Percentiles rank a stretch among this genome's conserved stretches.
Conservation (phyloP, 2,888 invertebrate genomes). For the Heliconius aoede region DNA sequence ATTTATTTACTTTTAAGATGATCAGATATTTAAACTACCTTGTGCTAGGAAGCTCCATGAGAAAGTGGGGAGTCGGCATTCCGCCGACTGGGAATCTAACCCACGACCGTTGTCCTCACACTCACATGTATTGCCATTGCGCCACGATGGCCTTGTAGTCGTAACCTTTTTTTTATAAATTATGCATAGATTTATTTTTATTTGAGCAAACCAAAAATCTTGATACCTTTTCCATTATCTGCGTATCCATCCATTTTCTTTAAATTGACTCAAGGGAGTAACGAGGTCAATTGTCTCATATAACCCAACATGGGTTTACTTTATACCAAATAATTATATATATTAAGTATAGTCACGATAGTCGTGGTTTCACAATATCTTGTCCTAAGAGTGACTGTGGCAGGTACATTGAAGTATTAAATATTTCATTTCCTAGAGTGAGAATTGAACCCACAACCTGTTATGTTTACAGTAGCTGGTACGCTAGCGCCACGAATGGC, state of each 20-base stretch:
- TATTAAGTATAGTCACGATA: neutral
- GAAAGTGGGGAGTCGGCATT: too few relatives aligned
- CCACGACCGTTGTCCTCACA: too few relatives aligned
- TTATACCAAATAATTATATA: neutral
- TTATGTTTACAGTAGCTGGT: too few relatives aligned
- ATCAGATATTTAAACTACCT: too few relatives aligned
- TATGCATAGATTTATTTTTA: slow-evolving; percentile 10
- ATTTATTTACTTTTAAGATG: too few relatives aligned
- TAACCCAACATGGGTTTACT: slow-evolving; percentile 7
- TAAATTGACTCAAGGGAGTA: slow-evolving; percentile 19
- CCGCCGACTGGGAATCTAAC: too few relatives aligned
- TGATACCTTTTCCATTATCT: slow-evolving; percentile 2
- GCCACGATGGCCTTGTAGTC: neutral
- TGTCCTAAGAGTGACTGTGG: too few relatives aligned
- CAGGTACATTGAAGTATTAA: neutral
- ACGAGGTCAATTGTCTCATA: slow-evolving; percentile 3
- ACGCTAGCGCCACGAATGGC: too few relatives aligned
- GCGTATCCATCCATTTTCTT: slow-evolving; percentile 15
- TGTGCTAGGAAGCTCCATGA: too few relatives aligned
- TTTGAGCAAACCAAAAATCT: slow-evolving; percentile 7
- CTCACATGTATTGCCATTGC: too few relatives aligned
- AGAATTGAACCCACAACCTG: too few relatives aligned
- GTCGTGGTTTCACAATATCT: neutral
- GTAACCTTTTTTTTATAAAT: neutral
- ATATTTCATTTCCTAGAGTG: too few relatives aligned